Evolutionary conservation across 37 sponge, comb jelly and placozoan species (phyloP), one percentile per base, ranked within the genome.

Genomic region (Geodia barretti): DNA sequence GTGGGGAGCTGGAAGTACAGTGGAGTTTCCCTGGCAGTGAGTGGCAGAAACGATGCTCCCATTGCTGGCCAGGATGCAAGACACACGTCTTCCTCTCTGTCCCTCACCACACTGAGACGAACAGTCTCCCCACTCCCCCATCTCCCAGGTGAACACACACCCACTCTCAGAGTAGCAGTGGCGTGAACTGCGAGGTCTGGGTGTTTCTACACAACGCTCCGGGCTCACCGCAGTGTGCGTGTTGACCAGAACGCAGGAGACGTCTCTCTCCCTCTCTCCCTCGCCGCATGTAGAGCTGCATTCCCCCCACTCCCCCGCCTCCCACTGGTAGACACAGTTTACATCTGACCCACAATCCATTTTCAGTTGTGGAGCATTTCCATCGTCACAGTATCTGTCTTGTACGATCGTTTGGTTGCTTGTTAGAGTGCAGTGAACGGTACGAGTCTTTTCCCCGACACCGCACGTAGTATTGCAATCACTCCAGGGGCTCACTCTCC

Each of bases 101-200:
- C 54, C 54, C 14, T 47, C 11, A 47, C 54, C 54, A 47, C 54
- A 47, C 54, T 7, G 14, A 14, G 41, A 37, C 9, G 32, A 23
- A 32, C 83, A 83, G 7, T 23, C 31, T 2, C 43, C 59, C 83
- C 83, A 83, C 19, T 74, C 37, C 3, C 25, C 38, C 0, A 26
- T 1, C 5, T 66, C 42, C 83, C 83, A 83, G 54, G 29, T 33
- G 33, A 73, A 83, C 54, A 47, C 54, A 47, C 54, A 47, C 11
- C 54, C 54, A 47, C 11, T 47, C 54, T 47, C 54, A 17, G 54
- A 17, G 54, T 47, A 47, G 54, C 54, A 47, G 11, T 47, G 54
- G 7, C 7, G 11, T 7, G 14, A 7, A 7, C 54, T 47, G 11
- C 14, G 11, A 47, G 54, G 54, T 7, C 7, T 47, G 54, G 54